Percentiles rank a stretch among this genome's conserved stretches.
Conservation (phyloP, 2,113 vertebrate genomes). For the Solea senegalensis region DNA sequence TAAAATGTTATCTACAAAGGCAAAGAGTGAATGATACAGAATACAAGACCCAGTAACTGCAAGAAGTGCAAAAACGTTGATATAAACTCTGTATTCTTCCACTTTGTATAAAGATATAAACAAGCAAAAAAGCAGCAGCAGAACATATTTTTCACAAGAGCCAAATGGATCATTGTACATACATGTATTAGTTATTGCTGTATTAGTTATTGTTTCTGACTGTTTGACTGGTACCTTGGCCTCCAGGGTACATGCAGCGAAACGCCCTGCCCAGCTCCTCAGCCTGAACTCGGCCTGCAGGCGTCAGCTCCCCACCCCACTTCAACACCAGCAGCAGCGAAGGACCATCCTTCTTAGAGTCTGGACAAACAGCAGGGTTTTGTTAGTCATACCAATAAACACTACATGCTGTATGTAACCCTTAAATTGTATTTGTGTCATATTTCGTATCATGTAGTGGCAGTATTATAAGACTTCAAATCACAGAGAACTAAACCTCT, state of each 20-base stretch:
- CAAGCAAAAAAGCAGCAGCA: neutral
- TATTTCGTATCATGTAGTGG: too few relatives aligned
- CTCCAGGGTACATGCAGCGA: constrained; percentile 98
- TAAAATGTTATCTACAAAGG: too few relatives aligned
- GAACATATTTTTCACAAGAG: neutral
- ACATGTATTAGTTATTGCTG: neutral
- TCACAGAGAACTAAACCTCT: too few relatives aligned
- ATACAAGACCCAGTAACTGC: too few relatives aligned
- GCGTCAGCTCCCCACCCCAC: constrained; percentile 97
- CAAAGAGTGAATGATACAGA: too few relatives aligned
- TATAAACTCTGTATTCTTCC: too few relatives aligned
- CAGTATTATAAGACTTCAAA: too few relatives aligned
- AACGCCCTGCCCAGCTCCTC: constrained; percentile 96
- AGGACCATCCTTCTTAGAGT: constrained; percentile 82
- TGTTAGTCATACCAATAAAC: neutral
- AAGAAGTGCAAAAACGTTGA: too few relatives aligned
- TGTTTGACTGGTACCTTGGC: constrained; percentile 86
- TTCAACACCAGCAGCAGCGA: constrained; percentile 93
- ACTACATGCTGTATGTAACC: too few relatives aligned
- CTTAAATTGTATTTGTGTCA: too few relatives aligned
- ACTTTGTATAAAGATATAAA: neutral
- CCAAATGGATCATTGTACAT: neutral
- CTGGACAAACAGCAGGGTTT: constrained; percentile 68
- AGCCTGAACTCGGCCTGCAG: constrained; percentile 92
- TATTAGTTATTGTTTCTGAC: too few relatives aligned